Evolutionary conservation across 2,113 vertebrate genomes (phyloP), one percentile per base, ranked within the genome.

Genomic region (Dendropsophus ebraccatus): DNA sequence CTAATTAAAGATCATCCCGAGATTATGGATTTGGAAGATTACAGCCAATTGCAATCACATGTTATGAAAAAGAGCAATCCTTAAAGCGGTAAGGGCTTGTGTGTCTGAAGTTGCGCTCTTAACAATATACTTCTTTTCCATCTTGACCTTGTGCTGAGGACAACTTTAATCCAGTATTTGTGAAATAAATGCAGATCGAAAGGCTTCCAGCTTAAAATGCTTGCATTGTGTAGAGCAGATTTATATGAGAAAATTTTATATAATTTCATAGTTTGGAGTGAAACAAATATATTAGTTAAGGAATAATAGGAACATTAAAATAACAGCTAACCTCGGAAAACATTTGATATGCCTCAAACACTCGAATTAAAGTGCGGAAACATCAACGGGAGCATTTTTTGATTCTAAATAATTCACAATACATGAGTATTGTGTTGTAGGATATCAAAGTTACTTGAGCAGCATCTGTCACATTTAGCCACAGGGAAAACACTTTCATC

Each of bases 401-500:
- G 60, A 72, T 83, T 72, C 49, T 83, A 83, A 72, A 83, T 82
- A 69, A 67, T 82, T 82, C 65, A 82, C 80, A 50, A 72, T 83
- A 83, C 65, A 83, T 72, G 67, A 83, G 67, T 73, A 83, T 72
- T 83, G 62, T 83, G 49, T 72, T 72, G 81, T 72, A 83, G 25
- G 81, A 73, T 83, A 83, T 83, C 81, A 83, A 72, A 83, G 81
- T 83, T 83, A 54, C 28, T 58, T 60, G 82, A 58, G 49, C 82
- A 60, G 54, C 52, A 84, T 84, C 69, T 84, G 82, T 84, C 82
- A 84, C 70, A 84, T 75, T 58, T 74, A 74, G 70, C 82, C 82
- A 84, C 69, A 74, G 82, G 82, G 82, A 84, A 60, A 84, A 69
- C 52, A 74, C 82, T 84, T 84, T 84, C 65, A 75, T 74, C 65